Percentiles rank a stretch among this genome's conserved stretches.
These are phyloP conservation scores for Taurulus bubalis DNA, from an alignment of 2,113 vertebrate species.

Conservation along the genomic window DNA sequence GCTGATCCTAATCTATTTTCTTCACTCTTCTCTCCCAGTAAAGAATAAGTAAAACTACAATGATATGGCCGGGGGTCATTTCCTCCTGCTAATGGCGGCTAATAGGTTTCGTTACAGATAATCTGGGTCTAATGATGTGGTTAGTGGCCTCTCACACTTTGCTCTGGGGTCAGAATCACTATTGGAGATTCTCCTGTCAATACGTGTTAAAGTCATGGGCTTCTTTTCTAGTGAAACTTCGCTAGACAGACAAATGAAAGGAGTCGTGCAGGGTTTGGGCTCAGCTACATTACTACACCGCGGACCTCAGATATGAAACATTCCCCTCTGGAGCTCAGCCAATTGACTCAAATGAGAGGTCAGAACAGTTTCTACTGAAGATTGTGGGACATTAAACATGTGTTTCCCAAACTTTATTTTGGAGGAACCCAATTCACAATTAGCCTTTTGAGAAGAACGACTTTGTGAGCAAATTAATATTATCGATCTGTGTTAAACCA, in stretches of 20 bases:
- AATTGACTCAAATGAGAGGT: constrained; percentile 2
- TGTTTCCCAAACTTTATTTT: neutral
- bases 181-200: constrained; percentile 55
- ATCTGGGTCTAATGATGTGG: constrained; percentile 71
- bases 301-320: constrained; percentile 17
- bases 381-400: neutral
- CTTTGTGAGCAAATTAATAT: neutral
- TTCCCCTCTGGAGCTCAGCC: neutral
- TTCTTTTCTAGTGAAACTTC: constrained; percentile 17
- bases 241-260: constrained; percentile 20
- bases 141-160: constrained; percentile 45
- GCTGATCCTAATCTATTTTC: constrained; percentile 65
- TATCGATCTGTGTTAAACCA: neutral
- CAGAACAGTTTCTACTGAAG: neutral
- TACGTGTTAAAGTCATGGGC: constrained; percentile 41
- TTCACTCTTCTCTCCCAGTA: constrained; percentile 28
- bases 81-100: constrained; percentile 67
- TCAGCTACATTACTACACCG: neutral
- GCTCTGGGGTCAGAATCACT: constrained; percentile 44
- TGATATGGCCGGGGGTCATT: constrained; percentile 62
- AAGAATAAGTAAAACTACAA: constrained; percentile 58
- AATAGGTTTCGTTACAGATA: constrained; percentile 71
- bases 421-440: neutral
- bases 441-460: neutral
- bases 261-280: constrained; percentile 3